These are phyloP conservation scores for Chloroclysta siterata DNA, from an alignment of 2,888 invertebrate genomes.

Conservation along the genomic window DNA sequence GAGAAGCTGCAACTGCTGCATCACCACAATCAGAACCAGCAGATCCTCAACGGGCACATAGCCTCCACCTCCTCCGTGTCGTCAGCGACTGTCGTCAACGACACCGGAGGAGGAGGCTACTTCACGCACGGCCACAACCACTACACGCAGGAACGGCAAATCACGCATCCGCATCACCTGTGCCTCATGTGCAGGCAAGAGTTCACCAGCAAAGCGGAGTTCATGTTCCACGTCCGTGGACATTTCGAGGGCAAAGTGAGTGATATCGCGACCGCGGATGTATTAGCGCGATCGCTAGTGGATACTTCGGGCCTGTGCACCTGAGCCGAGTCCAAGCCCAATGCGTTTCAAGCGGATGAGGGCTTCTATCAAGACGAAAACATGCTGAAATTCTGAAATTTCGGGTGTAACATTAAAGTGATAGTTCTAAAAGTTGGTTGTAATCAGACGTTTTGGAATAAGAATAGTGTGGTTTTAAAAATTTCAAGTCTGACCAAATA, in stretches of 20 bases:
- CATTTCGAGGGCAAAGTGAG: conserved; percentile 86
- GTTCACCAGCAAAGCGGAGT: conserved; percentile 87
- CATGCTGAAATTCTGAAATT: conserved; percentile 73
- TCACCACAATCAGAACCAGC: conserved; percentile 81
- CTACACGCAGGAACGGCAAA: conserved; percentile 76
- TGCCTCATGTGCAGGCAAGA: conserved; percentile 88
- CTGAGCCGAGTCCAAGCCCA: conserved; percentile 79
- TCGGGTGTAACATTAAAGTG: conserved; percentile 12
- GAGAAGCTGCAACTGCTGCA: conserved; percentile 78
- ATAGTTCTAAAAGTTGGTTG: conserved; percentile 34
- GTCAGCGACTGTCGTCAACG: conserved; percentile 76
- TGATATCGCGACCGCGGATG: conserved; percentile 81
- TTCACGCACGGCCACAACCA: conserved; percentile 80
- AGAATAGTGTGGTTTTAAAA: conserved; percentile 7
- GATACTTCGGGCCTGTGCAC: conserved; percentile 84
- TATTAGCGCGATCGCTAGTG: conserved; percentile 79
- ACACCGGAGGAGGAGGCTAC: conserved; percentile 65
- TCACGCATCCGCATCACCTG: conserved; percentile 81
- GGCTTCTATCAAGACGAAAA: conserved; percentile 76
- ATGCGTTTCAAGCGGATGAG: conserved; percentile 72
- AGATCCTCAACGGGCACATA: conserved; percentile 77
- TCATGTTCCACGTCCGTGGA: conserved; percentile 88
- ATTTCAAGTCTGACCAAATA: conserved; percentile 17
- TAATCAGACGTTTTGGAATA: conserved; percentile 16
- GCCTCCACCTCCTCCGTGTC: conserved; percentile 76